Evolutionary conservation across 2,888 invertebrate species (phyloP), one percentile per base, ranked within the genome.

Genomic region (Conchocele bisecta): DNA sequence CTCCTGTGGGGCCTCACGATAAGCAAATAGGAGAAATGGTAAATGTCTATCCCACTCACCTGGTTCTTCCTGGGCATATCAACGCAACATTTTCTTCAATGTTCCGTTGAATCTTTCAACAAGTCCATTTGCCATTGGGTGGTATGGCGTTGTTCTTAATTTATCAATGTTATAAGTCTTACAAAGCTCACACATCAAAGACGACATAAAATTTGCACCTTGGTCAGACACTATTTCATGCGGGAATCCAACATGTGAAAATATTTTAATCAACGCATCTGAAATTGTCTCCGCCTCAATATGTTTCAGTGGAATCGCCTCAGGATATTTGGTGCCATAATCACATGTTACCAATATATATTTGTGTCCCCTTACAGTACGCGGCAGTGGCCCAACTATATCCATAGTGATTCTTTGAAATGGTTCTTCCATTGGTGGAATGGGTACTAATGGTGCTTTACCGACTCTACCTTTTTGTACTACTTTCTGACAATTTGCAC

Each of bases 1-100:
- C 6, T 57, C 59, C 44, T 64, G 42, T 44, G 70, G 46, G 11
- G 65, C 70, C 17, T 70, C 69, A 13, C 68, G 7, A 24, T 68
- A 56, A 7, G 48, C 51, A 60, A 61, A 68, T n/a, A 46, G 0
- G 20, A 20, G 0, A 46, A 13, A 35, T 11, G 37, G 37, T 11
- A 35, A n/a, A 35, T 35, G 13, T n/a, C n/a, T 35, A n/a, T 35
- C 37, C 37, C 37, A 35, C 11, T 35, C 37, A 35, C n/a, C 37
- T 35, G 11, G 11, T 35, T 35, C 37, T 11, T 35, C n/a, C 37
- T 35, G 11, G 11, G 13, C 37, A n/a, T 11, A 35, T 11, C 37
- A 35, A n/a, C 11, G 11, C 13, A 35, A 13, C 37, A 35, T 35
- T 35, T 13, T 35, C 13, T 35, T 35, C 37, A 44, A 17, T 20